These are phyloP conservation scores for Mythimna albipuncta DNA, from an alignment of 2,888 invertebrate species.

Conservation along the genomic window DNA sequence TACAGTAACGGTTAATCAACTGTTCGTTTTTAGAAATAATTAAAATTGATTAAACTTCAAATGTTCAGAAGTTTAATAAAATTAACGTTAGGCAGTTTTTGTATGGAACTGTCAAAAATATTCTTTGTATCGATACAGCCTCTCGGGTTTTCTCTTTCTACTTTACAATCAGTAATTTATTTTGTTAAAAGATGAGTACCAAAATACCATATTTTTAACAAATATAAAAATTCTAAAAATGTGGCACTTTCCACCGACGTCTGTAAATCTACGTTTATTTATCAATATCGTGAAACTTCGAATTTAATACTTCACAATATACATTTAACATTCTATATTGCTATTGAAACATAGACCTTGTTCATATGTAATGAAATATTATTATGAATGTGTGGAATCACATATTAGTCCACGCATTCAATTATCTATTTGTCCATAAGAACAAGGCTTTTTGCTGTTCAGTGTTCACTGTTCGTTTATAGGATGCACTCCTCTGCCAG, in stretches of 20 bases:
- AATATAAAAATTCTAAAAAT: slow-evolving; percentile 12
- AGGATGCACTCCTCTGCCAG: neutral
- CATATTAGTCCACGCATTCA: too few species aligned
- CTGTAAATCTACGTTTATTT: slow-evolving; percentile 6
- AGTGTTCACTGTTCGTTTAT: neutral
- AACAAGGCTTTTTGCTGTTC: neutral
- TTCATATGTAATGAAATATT: neutral
- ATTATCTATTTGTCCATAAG: neutral
- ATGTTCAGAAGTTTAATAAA: neutral
- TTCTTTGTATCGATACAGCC: neutral
- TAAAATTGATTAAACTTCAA: neutral
- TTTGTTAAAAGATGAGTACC: neutral
- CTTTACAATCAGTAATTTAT: neutral
- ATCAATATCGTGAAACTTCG: neutral
- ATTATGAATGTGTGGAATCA: too few species aligned
- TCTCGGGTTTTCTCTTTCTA: too few species aligned
- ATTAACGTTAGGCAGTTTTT: neutral
- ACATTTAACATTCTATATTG: neutral
- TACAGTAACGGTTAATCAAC: too few species aligned
- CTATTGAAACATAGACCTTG: slow-evolving; percentile 4
- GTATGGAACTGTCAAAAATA: neutral
- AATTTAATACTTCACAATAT: neutral
- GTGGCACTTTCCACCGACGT: neutral
- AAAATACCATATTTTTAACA: neutral
- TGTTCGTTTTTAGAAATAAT: too few species aligned